Evolutionary conservation across 2,797 vertebrate species (phyloP), one percentile per base, ranked within the genome.

Genomic region (Myotis vivesi): DNA sequence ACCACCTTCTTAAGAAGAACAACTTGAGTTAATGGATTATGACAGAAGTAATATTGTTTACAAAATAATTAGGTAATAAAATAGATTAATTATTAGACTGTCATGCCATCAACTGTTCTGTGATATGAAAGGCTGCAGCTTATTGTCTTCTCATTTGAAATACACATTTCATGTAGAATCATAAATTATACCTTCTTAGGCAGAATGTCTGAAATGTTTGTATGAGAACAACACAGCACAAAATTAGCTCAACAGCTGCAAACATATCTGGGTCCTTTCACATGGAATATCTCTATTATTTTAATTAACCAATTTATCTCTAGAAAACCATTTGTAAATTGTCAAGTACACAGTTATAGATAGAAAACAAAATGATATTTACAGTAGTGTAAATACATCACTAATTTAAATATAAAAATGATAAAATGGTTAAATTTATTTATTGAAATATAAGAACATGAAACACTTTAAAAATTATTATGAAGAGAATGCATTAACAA

Each of bases 21-120:
- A 44, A 69, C 64, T 95, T 44, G 57, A 96, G 41, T 87, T 95
- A 97, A 94, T 85, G 62, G 72, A 72, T 92, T 96, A 91, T 87
- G 59, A 84, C 84, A 93, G 87, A 57, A 64, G 8, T 20, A 91
- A 51, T 87, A 89, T 44, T 95, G 59, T 81, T 95, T 81, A 76
- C 71, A 89, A 92, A 92, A 84, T 84, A 71, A 95, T 83, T 90
- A 91, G 36, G 36, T 57, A 44, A 71, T 87, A 89, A 95, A 84
- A 82, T 92, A 59, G 53, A 84, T 81, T 91, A 91, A 91, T 93
- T 75, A 86, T 79, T 88, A 59, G 3, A 2, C 12, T 66, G 46
- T 73, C 36, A 76, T 69, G 9, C 25, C 38, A 53, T 30, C 57
- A 69, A 84, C 64, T 69, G 15, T 46, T 71, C 36, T 77, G 2